Evolutionary conservation across 2,113 vertebrate genomes (phyloP), one percentile per base, ranked within the genome.

Genomic region (Pipa parva): DNA sequence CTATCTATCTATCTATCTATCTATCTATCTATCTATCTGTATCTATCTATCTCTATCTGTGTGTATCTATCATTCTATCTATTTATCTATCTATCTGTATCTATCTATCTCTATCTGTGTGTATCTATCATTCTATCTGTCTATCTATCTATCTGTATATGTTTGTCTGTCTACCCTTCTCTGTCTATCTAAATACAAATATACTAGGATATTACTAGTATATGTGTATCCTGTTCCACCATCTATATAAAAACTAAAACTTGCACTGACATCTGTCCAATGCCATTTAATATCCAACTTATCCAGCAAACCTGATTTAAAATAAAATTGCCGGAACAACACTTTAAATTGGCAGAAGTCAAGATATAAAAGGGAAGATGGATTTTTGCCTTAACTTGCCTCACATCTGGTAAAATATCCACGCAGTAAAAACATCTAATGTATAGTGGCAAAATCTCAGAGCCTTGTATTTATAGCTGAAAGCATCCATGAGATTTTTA

Each of bases 391-490:
- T 24, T 1, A 28, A 22, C 18, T 17, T 8, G n/a, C n/a, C 31
- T 58, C 39, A 66, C 63, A 58, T 66, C 63, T 66, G 63, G 18
- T 66, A 66, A 66, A 66, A 21, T 58, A 48, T 33, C 57, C n/a
- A 48, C 20, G 57, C 13, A 22, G 25, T 20, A 25, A 66, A 46
- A n/a, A 20, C 5, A 57, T 18, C 36, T 7, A 18, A 24, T 24
- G 24, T 15, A 28, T 25, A 27, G 22, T 61, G 39, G 39, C 59
- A 48, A 26, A 4, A n/a, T 13, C 45, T 27, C 39, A 18, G 37
- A 46, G 45, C 21, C 33, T 49, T 33, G 13, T 55, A 64, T 57
- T 66, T 57, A 55, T 46, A 65, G 50, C 25, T 56, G 11, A 11
- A 42, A 24, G 29, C 49, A 17, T 64, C 62, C 15, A 27, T 46